phyloP scores from a whole-genome alignment of 1,140 invertebrate species.

The Bombus waltoni region DNA sequence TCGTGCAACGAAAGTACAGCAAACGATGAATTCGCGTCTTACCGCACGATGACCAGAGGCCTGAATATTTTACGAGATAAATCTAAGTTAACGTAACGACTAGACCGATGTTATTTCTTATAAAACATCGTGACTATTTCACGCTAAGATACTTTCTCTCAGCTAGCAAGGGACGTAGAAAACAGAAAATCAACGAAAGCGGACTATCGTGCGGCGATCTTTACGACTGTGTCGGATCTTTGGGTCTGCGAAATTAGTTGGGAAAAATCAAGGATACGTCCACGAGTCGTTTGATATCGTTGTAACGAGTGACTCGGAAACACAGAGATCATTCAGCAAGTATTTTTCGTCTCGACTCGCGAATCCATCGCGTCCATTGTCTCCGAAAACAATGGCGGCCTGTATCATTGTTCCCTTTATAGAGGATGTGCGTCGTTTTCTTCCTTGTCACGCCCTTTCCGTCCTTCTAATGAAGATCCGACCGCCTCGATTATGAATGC shows the following conservation, averaged over 20 bases:
- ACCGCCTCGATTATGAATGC: constrained; percentile 9
- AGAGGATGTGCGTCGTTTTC: constrained; percentile 40
- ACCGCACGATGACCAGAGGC: too few species aligned
- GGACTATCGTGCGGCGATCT: too few species aligned
- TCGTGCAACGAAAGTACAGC: too few species aligned
- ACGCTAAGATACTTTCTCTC: too few species aligned
- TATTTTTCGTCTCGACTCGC: constrained; percentile 24
- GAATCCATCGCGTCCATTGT: constrained; percentile 56
- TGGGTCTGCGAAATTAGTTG: not conserved
- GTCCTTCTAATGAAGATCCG: constrained; percentile 42
- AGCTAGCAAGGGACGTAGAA: too few species aligned
- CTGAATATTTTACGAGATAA: too few species aligned
- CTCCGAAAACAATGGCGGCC: constrained; percentile 65
- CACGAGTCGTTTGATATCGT: constrained; percentile 25
- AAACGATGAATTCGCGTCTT: too few species aligned
- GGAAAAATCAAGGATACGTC: not conserved
- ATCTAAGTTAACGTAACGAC: too few species aligned
- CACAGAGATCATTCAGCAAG: constrained; percentile 5
- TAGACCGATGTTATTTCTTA: too few species aligned
- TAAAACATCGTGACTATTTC: too few species aligned
- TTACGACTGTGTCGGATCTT: too few species aligned
- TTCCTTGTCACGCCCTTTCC: constrained; percentile 45
- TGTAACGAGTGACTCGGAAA: constrained; percentile 24
- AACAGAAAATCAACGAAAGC: too few species aligned
- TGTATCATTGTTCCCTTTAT: constrained; percentile 71